Base-by-base conservation (phyloP, 2,888 invertebrate genomes). In the Cephus spinipes region DNA sequence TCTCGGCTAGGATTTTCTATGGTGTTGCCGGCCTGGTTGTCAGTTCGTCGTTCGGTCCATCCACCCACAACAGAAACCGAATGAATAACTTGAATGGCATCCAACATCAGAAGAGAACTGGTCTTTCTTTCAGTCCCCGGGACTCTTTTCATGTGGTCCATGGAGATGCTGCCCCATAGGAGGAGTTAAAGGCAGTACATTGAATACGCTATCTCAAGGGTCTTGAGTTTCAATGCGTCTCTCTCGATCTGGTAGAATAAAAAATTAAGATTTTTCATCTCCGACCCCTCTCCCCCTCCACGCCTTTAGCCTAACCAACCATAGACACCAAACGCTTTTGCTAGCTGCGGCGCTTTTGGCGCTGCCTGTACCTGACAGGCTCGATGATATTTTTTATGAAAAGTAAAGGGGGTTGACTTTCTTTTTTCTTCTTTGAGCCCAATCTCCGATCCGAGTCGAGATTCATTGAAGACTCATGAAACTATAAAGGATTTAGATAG, bases 201-300 rank as follows among this genome's bases (percentile, higher is more conserved):
- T 87, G 83, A 87, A 88, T 87, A 84, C 85, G 76, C 82, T 82
- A 81, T 84, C 86, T 85, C 83, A 82, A 87, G 85, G 83, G 84
- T 86, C 83, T 87, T 86, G 84, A 86, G 88, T 86, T 88, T 87
- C 88, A 88, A 88, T 88, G 84, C 84, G 80, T 80, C 84, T 85
- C 69, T 30, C 69, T 74, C 69, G 74, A 77, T 75, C 77, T 75
- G 12, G 71, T 55, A 78, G 71, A 78, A 78, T 75, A 78, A 78
- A 78, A 78, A 78, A 78, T 78, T 78, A 75, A 78, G 75, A 78
- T 76, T 69, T 69, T 69, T 69, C 69, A 40, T 40, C 40, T 40
- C 40, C 15, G 4, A 1, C 0, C 36, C 4, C 12, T 4, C 3
- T 12, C 36, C 0, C 36, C 36, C 12, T 12, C 3, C 12, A 11